phyloP scores from a whole-genome alignment of 2,888 invertebrate genomes.

The Thera britannica region DNA sequence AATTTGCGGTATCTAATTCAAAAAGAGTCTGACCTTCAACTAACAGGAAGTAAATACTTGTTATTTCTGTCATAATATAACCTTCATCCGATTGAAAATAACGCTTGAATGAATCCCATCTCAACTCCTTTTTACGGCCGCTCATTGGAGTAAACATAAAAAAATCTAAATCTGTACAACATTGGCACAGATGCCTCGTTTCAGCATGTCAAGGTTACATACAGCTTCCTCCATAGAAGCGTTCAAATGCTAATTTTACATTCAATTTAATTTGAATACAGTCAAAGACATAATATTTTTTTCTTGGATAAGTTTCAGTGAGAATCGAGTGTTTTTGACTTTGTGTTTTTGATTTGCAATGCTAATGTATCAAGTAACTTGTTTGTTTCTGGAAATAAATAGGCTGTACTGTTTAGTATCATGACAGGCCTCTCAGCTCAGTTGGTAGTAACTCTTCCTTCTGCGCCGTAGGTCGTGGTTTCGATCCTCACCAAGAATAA shows the following conservation, averaged over 20 bases:
- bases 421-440: too few relatives aligned
- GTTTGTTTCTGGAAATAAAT: too few relatives aligned
- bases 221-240: slow-evolving; percentile 1
- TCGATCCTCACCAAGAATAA: too few relatives aligned
- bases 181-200: slow-evolving; percentile 22
- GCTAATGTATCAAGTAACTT: too few relatives aligned
- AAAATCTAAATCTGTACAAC: slow-evolving; percentile 8
- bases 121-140: slow-evolving; percentile 6
- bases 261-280: neutral
- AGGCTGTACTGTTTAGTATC: too few relatives aligned
- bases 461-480: too few relatives aligned
- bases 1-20: neutral
- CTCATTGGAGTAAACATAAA: slow-evolving; percentile 13
- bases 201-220: slow-evolving; percentile 3
- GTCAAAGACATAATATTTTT: neutral
- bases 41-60: neutral
- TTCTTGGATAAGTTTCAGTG: too few relatives aligned
- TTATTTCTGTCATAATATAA: neutral
- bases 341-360: too few relatives aligned
- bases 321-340: too few relatives aligned
- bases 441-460: too few relatives aligned
- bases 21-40: neutral
- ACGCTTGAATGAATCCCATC: slow-evolving; percentile 12
- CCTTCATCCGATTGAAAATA: neutral
- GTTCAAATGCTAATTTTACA: slow-evolving; percentile 1